These are phyloP conservation scores for Triops cancriformis DNA, from an alignment of 1,140 invertebrate genomes.

Conservation along the genomic window DNA sequence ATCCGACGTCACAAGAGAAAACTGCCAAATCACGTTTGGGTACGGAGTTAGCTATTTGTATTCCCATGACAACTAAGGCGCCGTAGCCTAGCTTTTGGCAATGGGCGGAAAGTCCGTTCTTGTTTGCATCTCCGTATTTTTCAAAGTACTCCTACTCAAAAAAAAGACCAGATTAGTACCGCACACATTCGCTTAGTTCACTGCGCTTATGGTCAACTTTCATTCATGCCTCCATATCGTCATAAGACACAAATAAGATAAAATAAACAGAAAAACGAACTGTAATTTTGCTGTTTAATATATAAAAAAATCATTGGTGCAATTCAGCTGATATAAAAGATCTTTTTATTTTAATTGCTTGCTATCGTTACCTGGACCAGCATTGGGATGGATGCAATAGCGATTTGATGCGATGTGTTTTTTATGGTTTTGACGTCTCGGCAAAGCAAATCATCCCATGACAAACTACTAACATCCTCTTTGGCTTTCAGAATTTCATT, in stretches of 20 bases:
- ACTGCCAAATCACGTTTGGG: slow-evolving; percentile 16
- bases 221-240: neutral
- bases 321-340: no score
- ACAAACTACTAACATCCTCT: slow-evolving; percentile 24
- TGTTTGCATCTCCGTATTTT: neutral
- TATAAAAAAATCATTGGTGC: no score
- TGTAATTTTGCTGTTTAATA: no score
- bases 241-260: no score
- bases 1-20: slow-evolving; percentile 3
- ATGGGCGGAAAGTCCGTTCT: neutral
- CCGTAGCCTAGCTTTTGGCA: neutral
- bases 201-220: no score
- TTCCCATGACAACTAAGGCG: neutral
- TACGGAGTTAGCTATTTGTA: neutral
- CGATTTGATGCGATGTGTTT: slow-evolving; percentile 17
- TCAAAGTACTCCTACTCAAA: neutral
- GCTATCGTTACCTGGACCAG: neutral
- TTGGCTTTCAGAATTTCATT: slow-evolving; percentile 28
- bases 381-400: slow-evolving; percentile 26
- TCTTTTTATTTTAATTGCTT: no score
- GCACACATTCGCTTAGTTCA: no score
- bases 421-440: slow-evolving; percentile 28
- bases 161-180: neutral
- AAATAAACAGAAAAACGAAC: no score
- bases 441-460: slow-evolving; percentile 21